A percentile compares a stretch with the other conserved stretches of the same genome.
Conservation (phyloP, 2,113 vertebrate genomes). For the Erinaceus europaeus region DNA sequence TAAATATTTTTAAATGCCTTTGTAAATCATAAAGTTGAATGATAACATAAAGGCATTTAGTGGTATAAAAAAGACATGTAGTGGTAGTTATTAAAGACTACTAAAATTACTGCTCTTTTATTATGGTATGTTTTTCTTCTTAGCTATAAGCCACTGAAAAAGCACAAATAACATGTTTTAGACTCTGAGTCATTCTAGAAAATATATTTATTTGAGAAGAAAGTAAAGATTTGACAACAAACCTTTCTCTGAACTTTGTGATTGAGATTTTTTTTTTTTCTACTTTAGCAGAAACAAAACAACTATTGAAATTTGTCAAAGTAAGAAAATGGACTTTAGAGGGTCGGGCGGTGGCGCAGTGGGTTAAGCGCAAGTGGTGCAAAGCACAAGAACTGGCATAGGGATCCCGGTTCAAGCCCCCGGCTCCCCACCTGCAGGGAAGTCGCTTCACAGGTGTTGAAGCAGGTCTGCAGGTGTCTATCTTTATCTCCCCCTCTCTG, state of each 20-base stretch:
- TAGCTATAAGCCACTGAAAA: neutral
- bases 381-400: no score
- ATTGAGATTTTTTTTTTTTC: neutral
- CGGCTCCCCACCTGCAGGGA: no score
- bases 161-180: slow-evolving; percentile 18
- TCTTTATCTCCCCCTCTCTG: no score
- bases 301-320: neutral
- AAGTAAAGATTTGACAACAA: slow-evolving; percentile 8
- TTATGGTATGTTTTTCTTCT: slow-evolving; percentile 6
- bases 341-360: no score
- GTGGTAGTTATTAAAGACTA: neutral
- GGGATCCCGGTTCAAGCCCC: no score
- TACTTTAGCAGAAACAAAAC: neutral
- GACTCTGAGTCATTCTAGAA: neutral
- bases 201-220: slow-evolving; percentile 21
- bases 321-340: neutral
- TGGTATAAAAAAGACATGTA: slow-evolving; percentile 21
- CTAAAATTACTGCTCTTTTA: neutral
- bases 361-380: no score
- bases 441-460: no score
- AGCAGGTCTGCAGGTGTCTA: no score
- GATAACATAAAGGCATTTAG: slow-evolving; percentile 36
- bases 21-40: slow-evolving; percentile 33
- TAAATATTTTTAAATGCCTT: slow-evolving; percentile 17
- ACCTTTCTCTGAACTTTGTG: slow-evolving; percentile 14